Evolutionary conservation across 2,888 invertebrate species (phyloP).

Genomic region (Limnephilus lunatus): DNA sequence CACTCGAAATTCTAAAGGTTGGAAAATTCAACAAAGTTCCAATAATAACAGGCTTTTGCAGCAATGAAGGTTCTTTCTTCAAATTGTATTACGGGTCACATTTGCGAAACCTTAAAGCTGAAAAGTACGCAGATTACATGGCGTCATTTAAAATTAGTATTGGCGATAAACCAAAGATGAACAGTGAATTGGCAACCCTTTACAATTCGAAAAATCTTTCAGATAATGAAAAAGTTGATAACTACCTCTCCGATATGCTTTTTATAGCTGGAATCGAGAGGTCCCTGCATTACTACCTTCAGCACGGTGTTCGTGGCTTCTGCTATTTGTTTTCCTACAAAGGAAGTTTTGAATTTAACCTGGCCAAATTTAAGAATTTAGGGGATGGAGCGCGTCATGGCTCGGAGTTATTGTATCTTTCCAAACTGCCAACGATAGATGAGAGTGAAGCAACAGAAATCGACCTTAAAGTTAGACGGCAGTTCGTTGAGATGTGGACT

Average conservation of each 20-base stretch:
- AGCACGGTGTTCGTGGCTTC: slow-evolving; percentile 8
- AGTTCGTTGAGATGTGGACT: slow-evolving; percentile 76
- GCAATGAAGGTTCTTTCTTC: slow-evolving; percentile 76
- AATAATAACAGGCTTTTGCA: slow-evolving; percentile 76
- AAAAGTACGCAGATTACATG: slow-evolving; percentile 53
- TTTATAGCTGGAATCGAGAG: slow-evolving; percentile 53
- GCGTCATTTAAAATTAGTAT: slow-evolving; percentile 41
- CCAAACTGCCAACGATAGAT: not conserved
- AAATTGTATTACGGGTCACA: slow-evolving; percentile 38
- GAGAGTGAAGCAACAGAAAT: slow-evolving; percentile 72
- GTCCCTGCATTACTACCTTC: slow-evolving; percentile 45
- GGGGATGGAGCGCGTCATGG: slow-evolving; percentile 69
- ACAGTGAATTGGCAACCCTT: slow-evolving; percentile 70
- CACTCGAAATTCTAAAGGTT: slow-evolving; percentile 74
- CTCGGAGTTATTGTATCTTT: slow-evolving; percentile 68
- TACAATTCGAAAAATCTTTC: slow-evolving; percentile 67
- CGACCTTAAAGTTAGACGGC: slow-evolving; percentile 73
- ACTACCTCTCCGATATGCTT: slow-evolving; percentile 57
- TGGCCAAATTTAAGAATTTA: slow-evolving; percentile 18
- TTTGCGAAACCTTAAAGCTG: slow-evolving; percentile 28
- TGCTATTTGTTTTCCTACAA: slow-evolving; percentile 68
- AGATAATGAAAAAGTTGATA: slow-evolving; percentile 41
- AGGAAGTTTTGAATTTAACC: slow-evolving; percentile 67
- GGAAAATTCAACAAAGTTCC: slow-evolving; percentile 74
- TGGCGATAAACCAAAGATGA: slow-evolving; percentile 68